Evolutionary conservation across 2,113 vertebrate species (phyloP).

Genomic region (Pangasianodon hypophthalmus): DNA sequence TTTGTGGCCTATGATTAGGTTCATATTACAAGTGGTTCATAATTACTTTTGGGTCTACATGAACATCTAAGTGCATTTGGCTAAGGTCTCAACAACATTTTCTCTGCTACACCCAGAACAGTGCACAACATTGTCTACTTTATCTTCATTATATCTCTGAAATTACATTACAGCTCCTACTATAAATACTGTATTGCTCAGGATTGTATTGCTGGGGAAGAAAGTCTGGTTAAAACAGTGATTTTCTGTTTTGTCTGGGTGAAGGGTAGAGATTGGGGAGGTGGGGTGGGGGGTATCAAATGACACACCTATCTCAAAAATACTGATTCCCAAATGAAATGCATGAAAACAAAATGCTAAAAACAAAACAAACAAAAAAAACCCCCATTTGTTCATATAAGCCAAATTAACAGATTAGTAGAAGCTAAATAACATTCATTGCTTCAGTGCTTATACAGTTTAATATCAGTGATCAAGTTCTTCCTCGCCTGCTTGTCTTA

Average conservation of each 20-base stretch:
- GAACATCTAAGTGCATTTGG: not conserved
- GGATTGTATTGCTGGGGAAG: not conserved
- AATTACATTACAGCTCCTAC: not conserved
- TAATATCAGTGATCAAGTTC: not conserved
- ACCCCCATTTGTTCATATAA: not conserved
- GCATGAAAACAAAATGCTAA: not conserved
- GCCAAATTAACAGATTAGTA: not conserved
- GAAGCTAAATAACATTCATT: not conserved
- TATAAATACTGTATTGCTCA: not conserved
- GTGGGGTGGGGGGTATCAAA: not conserved
- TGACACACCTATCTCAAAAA: slow-evolving; percentile 30
- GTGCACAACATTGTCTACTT: not conserved
- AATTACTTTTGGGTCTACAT: not conserved
- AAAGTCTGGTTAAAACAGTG: not conserved
- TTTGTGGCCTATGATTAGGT: not conserved
- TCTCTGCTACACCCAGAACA: not conserved
- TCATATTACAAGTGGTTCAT: not conserved
- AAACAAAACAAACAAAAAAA: too few relatives aligned
- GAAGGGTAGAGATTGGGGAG: not conserved
- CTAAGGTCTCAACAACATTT: not conserved
- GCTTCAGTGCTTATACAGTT: not conserved
- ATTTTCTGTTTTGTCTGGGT: not conserved
- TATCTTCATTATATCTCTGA: not conserved
- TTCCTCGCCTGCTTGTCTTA: not conserved
- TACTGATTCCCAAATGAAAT: not conserved